phyloP scores from a whole-genome alignment of 2,888 invertebrate species.

The Drosophila sordidula region DNA sequence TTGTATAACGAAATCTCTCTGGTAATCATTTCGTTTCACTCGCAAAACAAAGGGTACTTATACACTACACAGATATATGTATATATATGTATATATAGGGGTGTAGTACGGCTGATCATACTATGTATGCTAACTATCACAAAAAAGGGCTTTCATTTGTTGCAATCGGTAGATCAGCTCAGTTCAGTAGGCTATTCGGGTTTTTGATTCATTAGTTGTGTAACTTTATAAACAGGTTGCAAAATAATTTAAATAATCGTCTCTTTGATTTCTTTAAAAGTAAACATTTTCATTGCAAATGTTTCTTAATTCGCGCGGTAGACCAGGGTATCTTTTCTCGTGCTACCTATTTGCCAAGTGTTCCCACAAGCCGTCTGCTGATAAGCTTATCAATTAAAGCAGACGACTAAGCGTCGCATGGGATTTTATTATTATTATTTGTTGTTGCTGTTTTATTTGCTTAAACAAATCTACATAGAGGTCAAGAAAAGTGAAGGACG shows the following conservation, averaged over 20 bases:
- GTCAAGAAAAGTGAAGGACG: conserved; percentile 33
- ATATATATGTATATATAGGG: neutral
- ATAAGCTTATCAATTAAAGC: conserved; percentile 37
- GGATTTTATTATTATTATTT: neutral
- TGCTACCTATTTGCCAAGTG: conserved; percentile 3
- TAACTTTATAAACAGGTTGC: neutral
- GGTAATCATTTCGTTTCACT: conserved; percentile 40
- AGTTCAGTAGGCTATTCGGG: too few species aligned
- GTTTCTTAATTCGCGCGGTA: neutral
- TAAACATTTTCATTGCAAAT: too few species aligned
- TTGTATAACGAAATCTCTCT: conserved; percentile 59
- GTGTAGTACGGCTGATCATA: conserved; percentile 6
- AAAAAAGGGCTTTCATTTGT: conserved; percentile 24
- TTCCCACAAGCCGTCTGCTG: conserved; percentile 12
- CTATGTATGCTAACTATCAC: conserved; percentile 8
- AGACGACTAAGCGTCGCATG: conserved; percentile 9
- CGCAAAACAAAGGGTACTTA: conserved; percentile 44
- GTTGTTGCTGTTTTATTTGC: neutral
- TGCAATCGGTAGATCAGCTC: neutral
- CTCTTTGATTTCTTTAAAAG: too few species aligned
- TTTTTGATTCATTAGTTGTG: neutral
- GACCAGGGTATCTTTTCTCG: conserved; percentile 19
- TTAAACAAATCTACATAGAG: conserved; percentile 2
- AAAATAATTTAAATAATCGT: too few species aligned
- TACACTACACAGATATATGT: neutral